These are phyloP conservation scores for Potamarius usumacintae DNA, from an alignment of 2,113 vertebrate species.

Conservation along the genomic window DNA sequence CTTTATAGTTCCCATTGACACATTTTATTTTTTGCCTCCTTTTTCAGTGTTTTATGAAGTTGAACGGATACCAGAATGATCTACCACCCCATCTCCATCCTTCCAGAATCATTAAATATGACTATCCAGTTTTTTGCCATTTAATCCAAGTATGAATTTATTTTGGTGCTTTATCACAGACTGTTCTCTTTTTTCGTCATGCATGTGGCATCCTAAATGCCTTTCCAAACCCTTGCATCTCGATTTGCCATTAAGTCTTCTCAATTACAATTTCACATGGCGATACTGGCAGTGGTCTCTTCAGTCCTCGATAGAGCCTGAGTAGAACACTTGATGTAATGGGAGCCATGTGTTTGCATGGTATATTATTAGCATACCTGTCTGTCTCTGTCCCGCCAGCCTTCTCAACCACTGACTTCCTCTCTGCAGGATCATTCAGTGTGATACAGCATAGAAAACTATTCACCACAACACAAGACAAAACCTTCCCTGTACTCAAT, in stretches of 20 bases:
- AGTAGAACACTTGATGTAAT: slow-evolving; percentile 52
- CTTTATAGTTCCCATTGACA: neutral
- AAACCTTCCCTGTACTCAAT: slow-evolving; percentile 32
- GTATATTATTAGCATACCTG: slow-evolving; percentile 60
- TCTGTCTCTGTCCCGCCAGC: slow-evolving; percentile 46
- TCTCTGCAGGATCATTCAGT: slow-evolving; percentile 47
- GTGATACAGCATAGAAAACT: slow-evolving; percentile 25
- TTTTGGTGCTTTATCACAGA: slow-evolving; percentile 33
- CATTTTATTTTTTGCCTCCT: neutral
- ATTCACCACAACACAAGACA: slow-evolving; percentile 30
- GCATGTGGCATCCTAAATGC: slow-evolving; percentile 24
- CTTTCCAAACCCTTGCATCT: slow-evolving; percentile 47
- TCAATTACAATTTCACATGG: slow-evolving; percentile 49
- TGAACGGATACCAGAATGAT: neutral
- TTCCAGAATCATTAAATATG: neutral
- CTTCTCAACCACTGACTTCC: slow-evolving; percentile 33
- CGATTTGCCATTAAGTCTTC: slow-evolving; percentile 38
- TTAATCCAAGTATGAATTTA: neutral
- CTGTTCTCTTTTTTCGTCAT: slow-evolving; percentile 41
- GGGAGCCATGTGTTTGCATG: slow-evolving; percentile 60
- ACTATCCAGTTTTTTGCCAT: neutral
- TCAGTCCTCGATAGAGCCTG: slow-evolving; percentile 31
- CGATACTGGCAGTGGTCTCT: slow-evolving; percentile 48
- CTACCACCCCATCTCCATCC: neutral
- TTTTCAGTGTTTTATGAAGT: slow-evolving; percentile 3